A percentile compares a stretch with the other conserved stretches of the same genome.
Conservation (phyloP, 2,113 vertebrate species). For the Colinus virginianus region DNA sequence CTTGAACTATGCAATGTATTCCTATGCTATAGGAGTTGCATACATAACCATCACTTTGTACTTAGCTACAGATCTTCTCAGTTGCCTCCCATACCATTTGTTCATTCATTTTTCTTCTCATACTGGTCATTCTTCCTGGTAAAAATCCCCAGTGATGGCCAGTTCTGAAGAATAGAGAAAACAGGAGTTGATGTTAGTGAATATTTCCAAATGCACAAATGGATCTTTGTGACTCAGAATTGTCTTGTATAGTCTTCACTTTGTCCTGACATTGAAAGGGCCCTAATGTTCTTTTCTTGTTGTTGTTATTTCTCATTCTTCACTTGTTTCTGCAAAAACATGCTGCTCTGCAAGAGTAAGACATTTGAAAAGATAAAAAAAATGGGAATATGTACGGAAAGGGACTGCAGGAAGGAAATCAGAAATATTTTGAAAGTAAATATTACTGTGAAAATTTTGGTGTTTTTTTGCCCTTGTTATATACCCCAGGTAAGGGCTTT, state of each 20-base stretch:
- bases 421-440: background rate
- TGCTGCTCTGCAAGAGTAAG: background rate
- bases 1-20: background rate
- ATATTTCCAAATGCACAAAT: background rate
- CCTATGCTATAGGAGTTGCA: background rate
- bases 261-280: background rate
- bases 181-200: background rate
- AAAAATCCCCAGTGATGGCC: fast-evolving
- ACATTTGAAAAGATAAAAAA: background rate
- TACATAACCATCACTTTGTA: background rate
- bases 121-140: background rate
- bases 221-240: background rate
- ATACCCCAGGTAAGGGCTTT: background rate
- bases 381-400: background rate
- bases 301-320: background rate
- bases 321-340: background rate
- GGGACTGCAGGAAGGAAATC: background rate
- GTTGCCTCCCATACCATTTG: background rate
- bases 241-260: background rate
- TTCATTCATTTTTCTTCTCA: background rate
- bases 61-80: background rate
- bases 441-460: background rate
- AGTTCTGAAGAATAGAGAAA: background rate
- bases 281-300: background rate
- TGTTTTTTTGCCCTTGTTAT: background rate